Percentiles rank a stretch among this genome's conserved stretches.
Evolutionary conservation across 1,140 invertebrate genomes (phyloP).

Genomic region (Leptopilina boulardi): DNA sequence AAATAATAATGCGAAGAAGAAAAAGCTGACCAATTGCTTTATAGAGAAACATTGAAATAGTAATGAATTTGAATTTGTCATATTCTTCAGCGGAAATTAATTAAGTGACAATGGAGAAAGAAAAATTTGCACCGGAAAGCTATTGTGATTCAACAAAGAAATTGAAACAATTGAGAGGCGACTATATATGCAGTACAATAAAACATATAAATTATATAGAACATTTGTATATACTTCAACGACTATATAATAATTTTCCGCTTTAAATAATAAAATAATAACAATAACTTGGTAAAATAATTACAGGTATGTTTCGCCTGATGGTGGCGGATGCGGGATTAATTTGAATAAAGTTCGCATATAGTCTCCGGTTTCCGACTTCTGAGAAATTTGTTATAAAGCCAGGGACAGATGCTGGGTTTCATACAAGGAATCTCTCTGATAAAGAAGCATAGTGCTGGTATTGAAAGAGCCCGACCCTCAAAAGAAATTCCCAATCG

Average conservation of each 20-base stretch:
- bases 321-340: slow-evolving; percentile 35
- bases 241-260: neutral
- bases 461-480: slow-evolving; percentile 16
- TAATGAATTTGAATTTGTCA: neutral
- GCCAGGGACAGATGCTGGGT: slow-evolving; percentile 52
- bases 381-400: slow-evolving; percentile 54
- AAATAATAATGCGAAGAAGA: neutral
- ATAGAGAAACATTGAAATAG: neutral
- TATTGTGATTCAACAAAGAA: slow-evolving; percentile 15
- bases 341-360: slow-evolving; percentile 49
- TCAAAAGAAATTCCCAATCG: slow-evolving; percentile 25
- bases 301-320: neutral
- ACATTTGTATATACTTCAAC: neutral
- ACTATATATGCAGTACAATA: neutral
- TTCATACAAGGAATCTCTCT: slow-evolving; percentile 50
- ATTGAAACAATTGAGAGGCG: slow-evolving; percentile 13
- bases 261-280: neutral
- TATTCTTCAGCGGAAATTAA: slow-evolving; percentile 9
- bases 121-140: neutral
- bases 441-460: slow-evolving; percentile 31
- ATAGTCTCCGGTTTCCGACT: slow-evolving; percentile 46
- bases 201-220: neutral
- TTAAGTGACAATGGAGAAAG: slow-evolving; percentile 7
- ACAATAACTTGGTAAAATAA: slow-evolving; percentile 2
- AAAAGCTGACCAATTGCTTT: neutral